Base-by-base conservation (phyloP, 2,888 invertebrate genomes). In the Polymixis lichenea region DNA sequence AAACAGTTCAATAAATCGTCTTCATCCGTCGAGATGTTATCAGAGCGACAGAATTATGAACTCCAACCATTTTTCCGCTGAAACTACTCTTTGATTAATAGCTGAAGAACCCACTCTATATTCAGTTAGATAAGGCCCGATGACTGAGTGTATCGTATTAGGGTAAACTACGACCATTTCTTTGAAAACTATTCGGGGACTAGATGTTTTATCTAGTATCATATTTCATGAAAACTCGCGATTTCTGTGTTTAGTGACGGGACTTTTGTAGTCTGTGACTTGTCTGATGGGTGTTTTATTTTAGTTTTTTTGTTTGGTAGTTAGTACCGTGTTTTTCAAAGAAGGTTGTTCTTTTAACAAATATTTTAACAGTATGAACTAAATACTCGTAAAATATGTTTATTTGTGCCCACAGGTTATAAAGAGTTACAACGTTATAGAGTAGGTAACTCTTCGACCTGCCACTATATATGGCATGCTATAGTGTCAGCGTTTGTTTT, bases 61-160 rank as follows among this genome's bases (percentile, higher is more conserved):
- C 77, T 84, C 73, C 75, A 43, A 75, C 77, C 74, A 82, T 83
- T 89, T 83, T 84, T 90, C 88, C 82, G 75, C 84, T 82, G 81
- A 87, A 92, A 92, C 92, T 91, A 92, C 88, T 86, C 79, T 65
- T 79, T 93, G 92, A 94, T 92, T 91, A 93, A 94, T 93, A 88
- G 89, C 84, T 88, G 73, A 78, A 86, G 87, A 91, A 87, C 87
- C 90, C 90, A 86, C 89, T 90, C 93, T 94, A 93, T 92, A 94
- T 95, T 92, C 90, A 86, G 86, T 89, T 86, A 93, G 95, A 95
- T 95, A 95, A 91, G 91, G 89, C 87, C 92, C 91, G 92, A 94
- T 95, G 95, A 95, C 90, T 92, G 92, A 95, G 91, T 91, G 91
- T 90, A 90, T 91, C 92, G 88, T 94, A 93, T 95, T 95, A 95